Evolutionary conservation across 2,113 vertebrate genomes (phyloP).

Genomic region (Macquaria australasica): DNA sequence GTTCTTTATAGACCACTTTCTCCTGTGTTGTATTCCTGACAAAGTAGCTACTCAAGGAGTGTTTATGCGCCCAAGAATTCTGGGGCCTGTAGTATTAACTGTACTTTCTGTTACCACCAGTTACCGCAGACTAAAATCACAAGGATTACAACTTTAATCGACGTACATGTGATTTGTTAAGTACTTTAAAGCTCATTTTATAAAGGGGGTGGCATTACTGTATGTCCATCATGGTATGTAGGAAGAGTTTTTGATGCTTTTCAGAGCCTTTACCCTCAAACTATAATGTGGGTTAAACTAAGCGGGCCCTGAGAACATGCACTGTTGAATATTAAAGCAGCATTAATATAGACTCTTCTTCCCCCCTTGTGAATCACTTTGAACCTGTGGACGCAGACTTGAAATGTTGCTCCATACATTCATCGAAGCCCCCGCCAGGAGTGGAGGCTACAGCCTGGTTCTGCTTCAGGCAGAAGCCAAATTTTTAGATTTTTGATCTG

Average conservation of each 20-base stretch:
- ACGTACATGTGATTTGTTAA: too few relatives aligned
- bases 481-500: constrained; percentile 38
- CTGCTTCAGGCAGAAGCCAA: neutral
- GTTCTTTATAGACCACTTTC: too few relatives aligned
- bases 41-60: too few relatives aligned
- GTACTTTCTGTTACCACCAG: too few relatives aligned
- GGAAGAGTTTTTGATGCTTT: neutral
- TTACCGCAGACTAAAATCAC: too few relatives aligned
- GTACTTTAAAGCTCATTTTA: neutral
- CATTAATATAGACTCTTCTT: neutral
- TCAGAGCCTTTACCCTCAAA: neutral
- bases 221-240: neutral
- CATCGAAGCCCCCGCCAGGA: neutral
- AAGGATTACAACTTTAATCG: too few relatives aligned
- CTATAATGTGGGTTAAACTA: neutral
- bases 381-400: constrained; percentile 1
- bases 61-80: too few relatives aligned
- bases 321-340: constrained; percentile 28
- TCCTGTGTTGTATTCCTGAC: too few relatives aligned
- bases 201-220: neutral
- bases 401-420: constrained; percentile 14
- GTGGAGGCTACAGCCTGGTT: neutral
- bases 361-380: neutral
- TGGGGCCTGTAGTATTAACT: too few relatives aligned
- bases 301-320: constrained; percentile 21